Evolutionary conservation across 2,797 vertebrate species (phyloP).

Genomic region (Alosa sapidissima): DNA sequence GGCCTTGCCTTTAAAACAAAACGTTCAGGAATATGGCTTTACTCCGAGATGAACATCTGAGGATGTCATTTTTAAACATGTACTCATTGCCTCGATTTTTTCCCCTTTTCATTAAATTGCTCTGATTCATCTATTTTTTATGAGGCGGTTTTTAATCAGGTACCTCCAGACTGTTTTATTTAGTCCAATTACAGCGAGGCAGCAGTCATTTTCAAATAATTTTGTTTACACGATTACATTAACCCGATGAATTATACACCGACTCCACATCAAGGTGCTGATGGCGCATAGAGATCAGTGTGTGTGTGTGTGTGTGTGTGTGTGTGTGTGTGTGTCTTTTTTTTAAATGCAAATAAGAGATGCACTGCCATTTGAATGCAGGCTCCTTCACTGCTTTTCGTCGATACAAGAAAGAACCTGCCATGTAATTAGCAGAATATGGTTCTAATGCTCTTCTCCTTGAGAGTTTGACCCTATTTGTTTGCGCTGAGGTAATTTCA

Average conservation of each 20-base stretch:
- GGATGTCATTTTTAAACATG: conserved; percentile 25
- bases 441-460: conserved; percentile 75
- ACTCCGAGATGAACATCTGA: conserved; percentile 27
- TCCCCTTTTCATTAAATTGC: neutral
- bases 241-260: conserved; percentile 29
- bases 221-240: conserved; percentile 25
- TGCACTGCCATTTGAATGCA: conserved; percentile 18
- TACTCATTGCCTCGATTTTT: neutral
- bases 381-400: conserved; percentile 44
- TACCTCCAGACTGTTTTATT: conserved; percentile 26
- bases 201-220: conserved; percentile 23
- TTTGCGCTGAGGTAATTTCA: conserved; percentile 82
- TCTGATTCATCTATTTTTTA: conserved; percentile 20
- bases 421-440: conserved; percentile 69
- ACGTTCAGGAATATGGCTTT: conserved; percentile 48
- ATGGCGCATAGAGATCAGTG: conserved; percentile 45
- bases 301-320: too few species aligned
- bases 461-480: conserved; percentile 84
- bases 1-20: conserved; percentile 59
- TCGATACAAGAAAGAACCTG: conserved; percentile 53
- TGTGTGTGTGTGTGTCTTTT: too few species aligned
- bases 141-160: conserved; percentile 26
- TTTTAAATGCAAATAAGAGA: conserved; percentile 32
- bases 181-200: conserved; percentile 23
- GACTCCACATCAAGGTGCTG: conserved; percentile 24